phyloP scores from a whole-genome alignment of 2,797 vertebrate genomes.

The Uromys caudimaculatus region DNA sequence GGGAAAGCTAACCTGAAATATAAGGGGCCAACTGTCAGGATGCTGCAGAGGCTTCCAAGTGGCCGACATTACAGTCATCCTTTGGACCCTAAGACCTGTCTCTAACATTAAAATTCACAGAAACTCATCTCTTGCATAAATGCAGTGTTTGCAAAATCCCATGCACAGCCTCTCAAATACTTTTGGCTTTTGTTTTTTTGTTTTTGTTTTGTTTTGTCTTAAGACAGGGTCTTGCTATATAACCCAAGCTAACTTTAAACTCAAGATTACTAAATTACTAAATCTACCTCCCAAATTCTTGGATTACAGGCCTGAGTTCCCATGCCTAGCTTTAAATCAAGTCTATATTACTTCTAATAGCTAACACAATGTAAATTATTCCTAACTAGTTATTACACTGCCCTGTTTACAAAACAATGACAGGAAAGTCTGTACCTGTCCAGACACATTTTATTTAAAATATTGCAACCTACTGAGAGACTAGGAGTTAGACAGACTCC shows the following conservation, averaged over 20 bases:
- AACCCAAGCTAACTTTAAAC: neutral
- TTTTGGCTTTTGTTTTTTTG: neutral
- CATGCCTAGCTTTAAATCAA: neutral
- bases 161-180: neutral
- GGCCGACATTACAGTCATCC: neutral
- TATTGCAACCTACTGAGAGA: neutral
- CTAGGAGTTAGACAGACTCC: neutral
- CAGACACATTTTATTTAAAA: neutral
- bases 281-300: neutral
- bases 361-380: neutral
- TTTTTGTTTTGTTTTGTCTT: neutral
- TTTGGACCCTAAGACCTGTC: neutral
- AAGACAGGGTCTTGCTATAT: neutral
- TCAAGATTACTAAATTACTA: neutral
- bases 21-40: neutral
- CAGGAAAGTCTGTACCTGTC: neutral
- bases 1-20: neutral
- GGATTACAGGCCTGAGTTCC: neutral
- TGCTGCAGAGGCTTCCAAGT: neutral
- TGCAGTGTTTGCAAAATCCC: neutral
- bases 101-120: too few relatives aligned
- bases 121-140: neutral
- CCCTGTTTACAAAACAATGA: neutral
- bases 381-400: neutral
- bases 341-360: neutral